phyloP scores from a whole-genome alignment of 1,140 invertebrate species.

The Drosophila teissieri region DNA sequence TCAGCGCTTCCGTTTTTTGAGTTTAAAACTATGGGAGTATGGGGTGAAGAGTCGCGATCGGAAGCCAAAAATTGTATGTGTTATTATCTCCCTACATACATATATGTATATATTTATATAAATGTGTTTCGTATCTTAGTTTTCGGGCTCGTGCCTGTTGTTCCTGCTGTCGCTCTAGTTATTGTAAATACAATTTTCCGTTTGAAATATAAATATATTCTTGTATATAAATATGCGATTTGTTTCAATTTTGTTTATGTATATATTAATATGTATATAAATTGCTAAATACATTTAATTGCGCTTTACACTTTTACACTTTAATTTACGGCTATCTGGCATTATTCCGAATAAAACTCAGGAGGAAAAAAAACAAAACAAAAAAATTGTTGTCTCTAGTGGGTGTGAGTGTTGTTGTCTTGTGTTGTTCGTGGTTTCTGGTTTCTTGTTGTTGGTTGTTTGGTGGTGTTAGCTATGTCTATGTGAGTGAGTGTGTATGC shows the following conservation, averaged over 20 bases:
- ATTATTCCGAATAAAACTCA: slow-evolving; percentile 63
- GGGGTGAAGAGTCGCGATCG: slow-evolving; percentile 1
- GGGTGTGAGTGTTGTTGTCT: slow-evolving; percentile 14
- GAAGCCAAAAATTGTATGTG: slow-evolving; percentile 5
- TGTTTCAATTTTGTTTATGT: slow-evolving; percentile 51
- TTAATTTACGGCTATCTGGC: slow-evolving; percentile 69
- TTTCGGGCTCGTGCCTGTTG: neutral
- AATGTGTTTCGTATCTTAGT: slow-evolving; percentile 4
- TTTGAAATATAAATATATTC: slow-evolving; percentile 70
- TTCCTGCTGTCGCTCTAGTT: slow-evolving; percentile 31
- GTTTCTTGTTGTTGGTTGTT: slow-evolving; percentile 8
- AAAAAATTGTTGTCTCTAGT: slow-evolving; percentile 44
- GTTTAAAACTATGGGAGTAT: neutral
- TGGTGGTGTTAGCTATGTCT: slow-evolving; percentile 51
- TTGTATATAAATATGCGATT: slow-evolving; percentile 70
- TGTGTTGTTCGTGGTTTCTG: neutral
- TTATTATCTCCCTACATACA: slow-evolving; percentile 1
- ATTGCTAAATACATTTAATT: slow-evolving; percentile 79
- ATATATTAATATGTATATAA: slow-evolving; percentile 68
- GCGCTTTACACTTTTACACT: slow-evolving; percentile 72
- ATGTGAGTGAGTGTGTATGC: slow-evolving; percentile 29
- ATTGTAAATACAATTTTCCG: slow-evolving; percentile 72
- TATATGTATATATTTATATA: slow-evolving; percentile 5
- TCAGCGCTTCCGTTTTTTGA: neutral
- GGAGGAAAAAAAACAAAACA: slow-evolving; percentile 53